These are phyloP conservation scores for Panopea generosa DNA, from an alignment of 2,888 invertebrate genomes.

Conservation along the genomic window DNA sequence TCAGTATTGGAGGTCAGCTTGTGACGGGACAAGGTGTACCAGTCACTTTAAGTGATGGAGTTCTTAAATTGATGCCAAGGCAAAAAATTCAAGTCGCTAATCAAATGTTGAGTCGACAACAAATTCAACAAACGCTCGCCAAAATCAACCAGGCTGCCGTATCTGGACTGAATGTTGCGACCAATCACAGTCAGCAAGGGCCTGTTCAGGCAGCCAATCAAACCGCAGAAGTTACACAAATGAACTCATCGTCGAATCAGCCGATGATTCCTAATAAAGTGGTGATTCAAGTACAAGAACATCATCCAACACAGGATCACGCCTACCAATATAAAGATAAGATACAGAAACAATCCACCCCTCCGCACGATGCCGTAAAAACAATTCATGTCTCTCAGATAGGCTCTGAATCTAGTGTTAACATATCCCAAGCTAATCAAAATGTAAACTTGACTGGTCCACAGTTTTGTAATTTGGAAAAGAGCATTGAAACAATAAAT, in stretches of 20 bases:
- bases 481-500: no score
- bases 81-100: constrained; percentile 68
- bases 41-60: constrained; percentile 75
- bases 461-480: no score
- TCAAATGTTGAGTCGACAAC: constrained; percentile 64
- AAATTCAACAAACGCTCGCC: constrained; percentile 58
- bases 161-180: constrained; percentile 16
- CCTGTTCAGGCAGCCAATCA: neutral
- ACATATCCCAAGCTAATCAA: neutral
- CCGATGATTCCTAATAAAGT: neutral
- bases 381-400: neutral
- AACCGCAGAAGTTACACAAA: neutral
- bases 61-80: constrained; percentile 70
- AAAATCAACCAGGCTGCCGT: constrained; percentile 52
- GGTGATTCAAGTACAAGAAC: neutral
- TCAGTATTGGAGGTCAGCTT: constrained; percentile 78
- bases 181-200: neutral
- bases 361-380: neutral
- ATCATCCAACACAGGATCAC: constrained; percentile 1
- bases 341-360: neutral
- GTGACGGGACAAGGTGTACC: constrained; percentile 79
- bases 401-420: neutral
- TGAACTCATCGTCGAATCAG: neutral
- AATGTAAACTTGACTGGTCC: neutral
- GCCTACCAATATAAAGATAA: constrained; percentile 5